A percentile compares a stretch with the other conserved stretches of the same genome.
Evolutionary conservation across 2,113 vertebrate species (phyloP).

Genomic region (Perca fluviatilis): DNA sequence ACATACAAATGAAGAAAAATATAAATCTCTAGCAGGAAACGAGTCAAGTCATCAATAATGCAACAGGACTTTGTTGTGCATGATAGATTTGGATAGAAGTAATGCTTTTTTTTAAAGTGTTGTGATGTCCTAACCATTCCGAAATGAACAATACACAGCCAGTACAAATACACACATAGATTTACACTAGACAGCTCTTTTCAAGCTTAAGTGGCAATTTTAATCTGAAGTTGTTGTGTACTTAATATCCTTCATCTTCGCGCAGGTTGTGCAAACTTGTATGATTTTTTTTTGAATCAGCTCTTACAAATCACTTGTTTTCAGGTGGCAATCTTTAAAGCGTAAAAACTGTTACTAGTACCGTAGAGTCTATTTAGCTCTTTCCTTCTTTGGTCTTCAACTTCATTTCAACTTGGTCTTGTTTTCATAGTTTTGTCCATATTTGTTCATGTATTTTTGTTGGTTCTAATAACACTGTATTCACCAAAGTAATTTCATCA

Average conservation of each 20-base stretch:
- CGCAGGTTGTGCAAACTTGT: background rate
- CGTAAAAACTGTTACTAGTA: background rate
- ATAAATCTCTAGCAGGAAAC: constrained; percentile 23
- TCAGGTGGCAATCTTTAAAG: background rate
- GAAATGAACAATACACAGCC: background rate
- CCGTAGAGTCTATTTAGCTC: background rate
- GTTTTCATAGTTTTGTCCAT: background rate
- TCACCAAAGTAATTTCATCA: background rate
- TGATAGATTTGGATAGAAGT: constrained; percentile 5
- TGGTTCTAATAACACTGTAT: background rate
- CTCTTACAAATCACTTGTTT: background rate
- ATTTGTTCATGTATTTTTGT: background rate
- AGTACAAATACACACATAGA: constrained; percentile 2
- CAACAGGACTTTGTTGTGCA: background rate
- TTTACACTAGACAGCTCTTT: constrained; percentile 8
- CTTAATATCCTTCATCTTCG: background rate
- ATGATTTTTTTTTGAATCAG: background rate
- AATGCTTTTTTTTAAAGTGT: constrained; percentile 1
- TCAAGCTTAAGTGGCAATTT: background rate
- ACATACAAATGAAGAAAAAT: constrained; percentile 39
- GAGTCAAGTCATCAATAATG: constrained; percentile 24
- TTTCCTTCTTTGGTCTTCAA: background rate
- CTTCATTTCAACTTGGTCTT: background rate
- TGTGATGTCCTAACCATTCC: constrained; percentile 14
- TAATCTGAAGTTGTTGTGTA: background rate